These are phyloP conservation scores for Arbacia lixula DNA, from an alignment of 53 echinoderm and acorn worm genomes.

Conservation along the genomic window DNA sequence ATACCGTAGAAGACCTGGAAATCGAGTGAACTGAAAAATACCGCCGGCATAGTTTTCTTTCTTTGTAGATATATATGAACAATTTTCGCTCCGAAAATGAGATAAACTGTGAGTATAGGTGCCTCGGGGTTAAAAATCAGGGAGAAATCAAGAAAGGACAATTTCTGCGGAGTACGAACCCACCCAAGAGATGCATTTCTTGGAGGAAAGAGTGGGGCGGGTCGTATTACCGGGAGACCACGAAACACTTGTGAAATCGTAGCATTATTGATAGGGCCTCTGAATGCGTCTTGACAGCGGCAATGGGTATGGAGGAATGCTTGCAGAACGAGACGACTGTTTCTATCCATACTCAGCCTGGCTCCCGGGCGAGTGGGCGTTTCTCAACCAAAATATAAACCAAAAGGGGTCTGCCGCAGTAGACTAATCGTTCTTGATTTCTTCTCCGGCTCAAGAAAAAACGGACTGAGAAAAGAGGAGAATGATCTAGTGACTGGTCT, in stretches of 20 bases:
- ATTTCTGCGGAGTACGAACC: slow-evolving; percentile 1
- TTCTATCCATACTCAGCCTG: no score
- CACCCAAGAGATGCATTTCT: slow-evolving; percentile 35
- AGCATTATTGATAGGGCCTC: slow-evolving; percentile 38
- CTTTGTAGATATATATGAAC: not conserved
- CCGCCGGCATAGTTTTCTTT: slow-evolving; percentile 7
- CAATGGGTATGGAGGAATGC: slow-evolving; percentile 19
- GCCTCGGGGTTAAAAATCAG: slow-evolving; percentile 21
- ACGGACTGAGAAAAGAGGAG: no score
- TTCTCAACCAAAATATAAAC: no score
- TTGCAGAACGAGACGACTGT: no score
- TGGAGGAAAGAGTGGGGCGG: not conserved
- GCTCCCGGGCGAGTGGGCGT: no score
- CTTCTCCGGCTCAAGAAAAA: no score
- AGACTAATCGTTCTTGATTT: no score
- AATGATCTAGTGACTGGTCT: no score
- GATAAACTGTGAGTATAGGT: slow-evolving; percentile 9
- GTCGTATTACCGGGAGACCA: slow-evolving; percentile 28
- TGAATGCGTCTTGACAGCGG: slow-evolving; percentile 10
- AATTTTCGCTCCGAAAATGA: slow-evolving; percentile 20
- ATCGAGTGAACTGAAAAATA: slow-evolving; percentile 13
- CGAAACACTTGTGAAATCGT: slow-evolving; percentile 26
- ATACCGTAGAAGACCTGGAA: not conserved
- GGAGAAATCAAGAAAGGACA: slow-evolving; percentile 19
- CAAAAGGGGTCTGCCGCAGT: no score